phyloP scores from a whole-genome alignment of 1,140 invertebrate species.

The Philaenus spumarius region DNA sequence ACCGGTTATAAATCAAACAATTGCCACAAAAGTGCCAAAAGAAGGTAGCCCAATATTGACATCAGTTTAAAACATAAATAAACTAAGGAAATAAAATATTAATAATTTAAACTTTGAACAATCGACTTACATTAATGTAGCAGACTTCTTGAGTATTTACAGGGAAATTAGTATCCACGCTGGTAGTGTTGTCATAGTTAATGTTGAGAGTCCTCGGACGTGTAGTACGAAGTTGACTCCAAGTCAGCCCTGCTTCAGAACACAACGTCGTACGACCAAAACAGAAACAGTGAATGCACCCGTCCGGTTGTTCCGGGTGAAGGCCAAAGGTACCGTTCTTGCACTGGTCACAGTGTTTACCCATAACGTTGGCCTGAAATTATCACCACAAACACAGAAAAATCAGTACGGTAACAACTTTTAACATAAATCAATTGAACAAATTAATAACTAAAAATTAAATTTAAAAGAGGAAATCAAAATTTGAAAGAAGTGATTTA shows the following conservation, averaged over 20 bases:
- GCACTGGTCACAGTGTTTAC: slow-evolving; percentile 77
- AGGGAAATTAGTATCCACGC: slow-evolving; percentile 30
- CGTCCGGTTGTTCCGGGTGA: slow-evolving; percentile 57
- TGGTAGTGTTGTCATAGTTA: slow-evolving; percentile 39
- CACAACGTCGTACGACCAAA: slow-evolving; percentile 74
- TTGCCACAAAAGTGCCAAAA: no score
- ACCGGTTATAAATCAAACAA: no score
- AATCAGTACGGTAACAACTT: no score
- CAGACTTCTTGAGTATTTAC: slow-evolving; percentile 43
- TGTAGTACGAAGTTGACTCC: slow-evolving; percentile 61
- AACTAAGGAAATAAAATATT: no score
- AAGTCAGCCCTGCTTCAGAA: slow-evolving; percentile 65
- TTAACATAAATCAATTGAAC: no score
- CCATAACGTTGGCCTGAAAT: slow-evolving; percentile 68
- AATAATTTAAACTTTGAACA: no score
- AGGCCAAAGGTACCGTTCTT: slow-evolving; percentile 78
- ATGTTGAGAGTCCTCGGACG: slow-evolving; percentile 49
- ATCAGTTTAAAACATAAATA: no score
- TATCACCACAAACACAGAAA: no score
- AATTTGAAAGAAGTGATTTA: no score
- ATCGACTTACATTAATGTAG: slow-evolving; percentile 40
- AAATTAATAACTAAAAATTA: no score
- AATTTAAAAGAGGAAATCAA: no score
- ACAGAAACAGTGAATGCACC: slow-evolving; percentile 82
- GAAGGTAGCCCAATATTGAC: no score